A percentile compares a stretch with the other conserved stretches of the same genome.
phyloP scores from a whole-genome alignment of 2,888 invertebrate species.

The Parascotia fuliginaria region DNA sequence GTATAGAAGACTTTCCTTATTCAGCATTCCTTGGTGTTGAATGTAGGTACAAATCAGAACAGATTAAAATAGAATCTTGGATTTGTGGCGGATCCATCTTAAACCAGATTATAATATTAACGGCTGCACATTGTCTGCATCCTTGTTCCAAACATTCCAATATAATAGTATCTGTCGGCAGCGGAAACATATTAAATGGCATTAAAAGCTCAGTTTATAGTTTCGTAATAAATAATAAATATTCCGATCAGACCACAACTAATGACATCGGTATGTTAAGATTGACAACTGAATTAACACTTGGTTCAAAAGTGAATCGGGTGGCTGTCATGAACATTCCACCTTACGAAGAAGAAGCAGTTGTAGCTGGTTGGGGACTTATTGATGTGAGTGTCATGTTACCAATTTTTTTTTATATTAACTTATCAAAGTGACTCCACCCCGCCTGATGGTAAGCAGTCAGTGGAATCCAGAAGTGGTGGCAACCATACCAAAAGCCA shows the following conservation, averaged over 20 bases:
- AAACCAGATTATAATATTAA: slow-evolving; percentile 44
- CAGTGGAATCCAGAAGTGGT: no score
- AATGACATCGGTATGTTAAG: slow-evolving; percentile 52
- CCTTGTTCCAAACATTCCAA: slow-evolving; percentile 5
- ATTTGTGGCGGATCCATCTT: slow-evolving; percentile 48
- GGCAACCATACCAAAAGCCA: no score
- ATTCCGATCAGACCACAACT: slow-evolving; percentile 11
- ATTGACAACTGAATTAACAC: slow-evolving; percentile 33
- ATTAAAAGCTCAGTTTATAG: neutral
- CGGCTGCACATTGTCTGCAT: slow-evolving; percentile 46
- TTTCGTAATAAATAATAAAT: slow-evolving; percentile 35
- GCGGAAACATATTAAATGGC: neutral
- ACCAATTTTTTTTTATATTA: neutral
- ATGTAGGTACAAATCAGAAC: neutral
- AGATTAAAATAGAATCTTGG: slow-evolving; percentile 12
- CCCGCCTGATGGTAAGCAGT: no score
- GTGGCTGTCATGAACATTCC: slow-evolving; percentile 42
- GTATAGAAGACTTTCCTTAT: neutral
- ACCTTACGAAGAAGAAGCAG: slow-evolving; percentile 9
- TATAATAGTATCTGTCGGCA: slow-evolving; percentile 14
- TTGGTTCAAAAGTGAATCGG: slow-evolving; percentile 45
- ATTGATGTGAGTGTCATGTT: slow-evolving; percentile 46
- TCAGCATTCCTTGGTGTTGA: neutral
- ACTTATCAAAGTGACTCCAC: no score
- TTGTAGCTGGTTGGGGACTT: slow-evolving; percentile 61